phyloP scores from a whole-genome alignment of 2,888 invertebrate genomes.

The Aleiodes leptofemur region DNA sequence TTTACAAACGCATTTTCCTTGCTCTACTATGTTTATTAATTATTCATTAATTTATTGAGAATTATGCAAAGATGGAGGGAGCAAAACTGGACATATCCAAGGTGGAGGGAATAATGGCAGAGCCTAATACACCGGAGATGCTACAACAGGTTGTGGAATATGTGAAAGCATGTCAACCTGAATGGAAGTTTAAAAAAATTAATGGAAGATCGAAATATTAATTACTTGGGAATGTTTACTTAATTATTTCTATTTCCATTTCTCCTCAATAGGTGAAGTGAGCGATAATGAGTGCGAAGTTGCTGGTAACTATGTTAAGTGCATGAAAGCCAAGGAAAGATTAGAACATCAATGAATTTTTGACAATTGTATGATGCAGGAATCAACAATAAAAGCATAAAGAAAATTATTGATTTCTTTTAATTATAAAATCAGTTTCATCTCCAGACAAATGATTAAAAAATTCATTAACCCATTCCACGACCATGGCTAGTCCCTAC shows the following conservation, averaged over 20 bases:
- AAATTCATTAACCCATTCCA: too few relatives aligned
- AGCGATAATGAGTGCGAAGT: slow-evolving; percentile 47
- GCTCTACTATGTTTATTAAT: too few relatives aligned
- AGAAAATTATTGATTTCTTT: background rate
- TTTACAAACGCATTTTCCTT: too few relatives aligned
- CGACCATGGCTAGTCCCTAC: too few relatives aligned
- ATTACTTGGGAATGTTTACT: too few relatives aligned
- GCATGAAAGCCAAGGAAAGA: slow-evolving; percentile 3
- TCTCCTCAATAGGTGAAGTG: slow-evolving; percentile 46
- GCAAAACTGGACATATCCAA: slow-evolving; percentile 45
- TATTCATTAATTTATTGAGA: too few relatives aligned
- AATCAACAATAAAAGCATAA: slow-evolving; percentile 17
- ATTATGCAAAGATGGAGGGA: slow-evolving; percentile 39
- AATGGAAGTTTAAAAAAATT: slow-evolving; percentile 38
- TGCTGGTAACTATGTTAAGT: slow-evolving; percentile 42
- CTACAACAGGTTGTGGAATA: slow-evolving; percentile 2
- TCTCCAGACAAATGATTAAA: too few relatives aligned
- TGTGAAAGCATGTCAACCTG: slow-evolving; percentile 34
- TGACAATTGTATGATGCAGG: background rate
- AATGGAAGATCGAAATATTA: background rate
- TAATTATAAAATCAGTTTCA: too few relatives aligned
- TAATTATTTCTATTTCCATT: background rate
- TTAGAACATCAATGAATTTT: background rate
- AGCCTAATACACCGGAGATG: slow-evolving; percentile 5
- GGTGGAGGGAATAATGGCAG: slow-evolving; percentile 41